Evolutionary conservation across 2,113 vertebrate genomes (phyloP).

Genomic region (Acanthochromis polyacanthus): DNA sequence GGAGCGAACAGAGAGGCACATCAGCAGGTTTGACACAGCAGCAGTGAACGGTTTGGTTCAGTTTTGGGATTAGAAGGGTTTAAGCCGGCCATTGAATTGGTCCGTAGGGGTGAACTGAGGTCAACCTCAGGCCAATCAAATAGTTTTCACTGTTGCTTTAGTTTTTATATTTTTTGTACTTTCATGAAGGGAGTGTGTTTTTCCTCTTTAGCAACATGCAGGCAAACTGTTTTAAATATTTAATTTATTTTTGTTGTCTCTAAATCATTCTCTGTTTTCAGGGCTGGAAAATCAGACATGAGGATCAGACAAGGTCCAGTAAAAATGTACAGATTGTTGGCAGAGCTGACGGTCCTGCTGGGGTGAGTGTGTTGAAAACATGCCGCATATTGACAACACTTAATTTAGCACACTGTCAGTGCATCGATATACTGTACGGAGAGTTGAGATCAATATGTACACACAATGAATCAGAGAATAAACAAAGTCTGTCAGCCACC

Average conservation of each 20-base stretch:
- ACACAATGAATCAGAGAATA: neutral
- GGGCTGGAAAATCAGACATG: constrained; percentile 28
- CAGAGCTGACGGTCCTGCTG: constrained; percentile 55
- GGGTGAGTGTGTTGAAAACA: constrained; percentile 66
- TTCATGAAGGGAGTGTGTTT: constrained; percentile 6
- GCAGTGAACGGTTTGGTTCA: constrained; percentile 26
- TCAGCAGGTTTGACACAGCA: constrained; percentile 56
- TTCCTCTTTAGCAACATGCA: neutral
- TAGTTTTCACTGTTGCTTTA: constrained; percentile 39
- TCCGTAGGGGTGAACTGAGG: constrained; percentile 41
- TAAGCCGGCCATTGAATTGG: constrained; percentile 65
- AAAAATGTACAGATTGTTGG: constrained; percentile 49
- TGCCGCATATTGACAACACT: neutral
- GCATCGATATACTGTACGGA: neutral
- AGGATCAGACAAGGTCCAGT: neutral
- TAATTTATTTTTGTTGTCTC: neutral
- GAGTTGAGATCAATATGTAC: too few relatives aligned
- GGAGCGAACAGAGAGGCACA: constrained; percentile 5
- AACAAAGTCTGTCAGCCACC: too few relatives aligned
- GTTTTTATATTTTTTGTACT: constrained; percentile 1
- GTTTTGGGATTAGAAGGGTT: constrained; percentile 62
- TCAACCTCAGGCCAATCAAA: constrained; percentile 29
- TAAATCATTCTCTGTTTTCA: constrained; percentile 5
- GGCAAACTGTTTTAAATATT: too few relatives aligned
- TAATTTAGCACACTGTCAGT: neutral